Evolutionary conservation across 2,113 vertebrate species (phyloP).

Genomic region (Hemiscyllium ocellatum): DNA sequence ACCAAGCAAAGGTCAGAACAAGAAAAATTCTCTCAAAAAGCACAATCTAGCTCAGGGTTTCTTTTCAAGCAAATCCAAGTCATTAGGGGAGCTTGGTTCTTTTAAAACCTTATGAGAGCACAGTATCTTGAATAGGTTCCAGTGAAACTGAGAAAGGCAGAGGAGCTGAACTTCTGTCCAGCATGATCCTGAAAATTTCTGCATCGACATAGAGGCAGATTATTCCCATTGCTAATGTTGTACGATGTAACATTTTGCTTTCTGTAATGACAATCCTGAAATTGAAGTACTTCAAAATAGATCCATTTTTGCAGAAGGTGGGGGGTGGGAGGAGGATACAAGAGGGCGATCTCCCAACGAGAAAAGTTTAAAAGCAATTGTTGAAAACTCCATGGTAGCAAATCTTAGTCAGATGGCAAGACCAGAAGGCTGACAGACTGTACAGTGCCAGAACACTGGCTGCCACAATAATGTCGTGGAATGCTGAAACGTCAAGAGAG

Average conservation of each 20-base stretch:
- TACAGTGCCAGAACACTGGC: neutral
- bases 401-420: neutral
- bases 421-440: neutral
- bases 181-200: neutral
- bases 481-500: neutral
- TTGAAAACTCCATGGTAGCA: neutral
- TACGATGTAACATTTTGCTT: neutral
- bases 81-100: neutral
- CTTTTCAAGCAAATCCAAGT: neutral
- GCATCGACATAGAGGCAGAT: neutral
- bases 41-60: neutral
- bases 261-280: neutral
- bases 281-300: too few species aligned
- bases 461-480: neutral
- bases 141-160: neutral
- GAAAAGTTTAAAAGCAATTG: neutral
- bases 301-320: neutral
- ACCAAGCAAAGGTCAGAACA: neutral
- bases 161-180: neutral
- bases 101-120: neutral
- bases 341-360: neutral
- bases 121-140: neutral
- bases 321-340: neutral
- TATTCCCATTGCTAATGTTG: neutral
- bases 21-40: neutral